A percentile compares a stretch with the other conserved stretches of the same genome.
phyloP scores from a whole-genome alignment of 2,888 invertebrate genomes.

The Trissolcus brochymenae region DNA sequence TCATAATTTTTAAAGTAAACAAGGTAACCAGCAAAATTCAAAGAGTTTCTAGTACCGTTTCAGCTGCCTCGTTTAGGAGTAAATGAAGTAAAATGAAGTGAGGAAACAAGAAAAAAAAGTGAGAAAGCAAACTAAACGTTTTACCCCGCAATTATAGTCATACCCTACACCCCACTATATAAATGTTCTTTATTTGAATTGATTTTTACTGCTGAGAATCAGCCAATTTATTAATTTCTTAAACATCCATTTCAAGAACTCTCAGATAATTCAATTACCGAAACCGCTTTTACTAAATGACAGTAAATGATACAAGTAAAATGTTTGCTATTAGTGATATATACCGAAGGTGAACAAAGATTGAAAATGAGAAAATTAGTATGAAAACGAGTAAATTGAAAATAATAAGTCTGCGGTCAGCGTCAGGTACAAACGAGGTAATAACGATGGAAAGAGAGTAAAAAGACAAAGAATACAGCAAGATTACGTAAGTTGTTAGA shows the following conservation, averaged over 20 bases:
- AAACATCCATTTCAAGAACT: no score
- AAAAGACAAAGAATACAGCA: constrained; percentile 24
- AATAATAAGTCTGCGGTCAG: no score
- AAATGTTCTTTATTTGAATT: no score
- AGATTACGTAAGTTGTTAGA: constrained; percentile 65
- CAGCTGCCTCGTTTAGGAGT: constrained; percentile 18
- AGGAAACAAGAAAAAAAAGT: constrained; percentile 14
- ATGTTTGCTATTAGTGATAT: neutral
- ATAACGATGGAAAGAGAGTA: constrained; percentile 2
- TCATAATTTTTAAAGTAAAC: constrained; percentile 29
- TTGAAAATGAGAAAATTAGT: constrained; percentile 1
- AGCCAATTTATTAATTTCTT: no score
- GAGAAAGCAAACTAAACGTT: constrained; percentile 10
- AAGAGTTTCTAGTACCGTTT: constrained; percentile 20
- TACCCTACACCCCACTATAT: constrained; percentile 26
- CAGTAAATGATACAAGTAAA: no score
- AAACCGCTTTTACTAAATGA: no score
- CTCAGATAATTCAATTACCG: no score
- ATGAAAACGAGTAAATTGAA: no score
- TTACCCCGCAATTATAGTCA: constrained; percentile 31
- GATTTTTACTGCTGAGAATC: no score
- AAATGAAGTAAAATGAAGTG: constrained; percentile 17
- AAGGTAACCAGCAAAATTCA: constrained; percentile 22
- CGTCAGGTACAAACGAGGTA: neutral
- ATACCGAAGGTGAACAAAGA: neutral